Evolutionary conservation across 2,888 invertebrate species (phyloP), one percentile per base, ranked within the genome.

Genomic region (Salticus scenicus): DNA sequence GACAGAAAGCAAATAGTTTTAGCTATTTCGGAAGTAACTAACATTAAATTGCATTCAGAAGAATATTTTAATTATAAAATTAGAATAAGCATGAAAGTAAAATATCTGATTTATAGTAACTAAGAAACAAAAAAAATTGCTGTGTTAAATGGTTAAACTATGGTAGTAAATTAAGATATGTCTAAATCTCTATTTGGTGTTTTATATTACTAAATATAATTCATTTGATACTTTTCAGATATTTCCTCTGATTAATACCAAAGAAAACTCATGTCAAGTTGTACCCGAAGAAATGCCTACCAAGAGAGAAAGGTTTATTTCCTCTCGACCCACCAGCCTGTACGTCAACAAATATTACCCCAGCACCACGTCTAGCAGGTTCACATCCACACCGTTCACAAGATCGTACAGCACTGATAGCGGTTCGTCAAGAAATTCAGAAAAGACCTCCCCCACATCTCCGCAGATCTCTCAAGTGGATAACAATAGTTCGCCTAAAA

Each of bases 241-340:
- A 57, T 57, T 57, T 57, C 57, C 57, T 17, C 24, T 57, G 24
- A 57, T 57, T 24, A 57, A 70, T 20, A 37, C 27, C 8, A 24
- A 5, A 2, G 57, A 57, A 2, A 57, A 57, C 20, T 80, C 79
- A 0, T 75, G 75, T 14, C 86, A 86, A 80, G 86, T 86, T 14
- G 69, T 72, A 2, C 80, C 80, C 10, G 86, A 86, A 28, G 86
- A 86, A 4, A 66, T 86, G 30, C 86, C 86, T 17, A 71, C 71
- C n/a, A 86, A 72, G 47, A 63, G 80, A 17, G 66, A 86, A 30
- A 17, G 86, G 8, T 86, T 86, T 24, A 86, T 86, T 20, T 86
- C 86, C n/a, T 86, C 86, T 8, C 80, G 86, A 2, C 86, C 86
- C 7, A 80, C 86, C 10, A 86, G 86, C 24, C 51, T 86, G 2